Base-by-base conservation (phyloP, 2,888 invertebrate genomes). In the Rhingia campestris region DNA sequence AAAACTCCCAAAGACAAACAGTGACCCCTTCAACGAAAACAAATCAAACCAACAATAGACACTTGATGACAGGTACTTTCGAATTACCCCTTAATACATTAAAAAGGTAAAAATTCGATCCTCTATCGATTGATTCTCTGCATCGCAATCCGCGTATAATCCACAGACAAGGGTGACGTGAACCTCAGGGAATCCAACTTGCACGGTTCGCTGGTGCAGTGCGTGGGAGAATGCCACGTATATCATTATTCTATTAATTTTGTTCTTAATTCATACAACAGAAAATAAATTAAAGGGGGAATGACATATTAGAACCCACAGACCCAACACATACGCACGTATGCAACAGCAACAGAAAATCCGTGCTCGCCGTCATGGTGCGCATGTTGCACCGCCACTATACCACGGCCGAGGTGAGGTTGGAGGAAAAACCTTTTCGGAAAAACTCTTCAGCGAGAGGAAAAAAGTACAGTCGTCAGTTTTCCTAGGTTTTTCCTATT, bases 221-320 rank as follows among this genome's bases (percentile, higher is more conserved):
- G 84, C 80, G 84, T 84, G 84, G 84, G 84, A 84, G 84, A 84
- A 72, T 84, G 75, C 70, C 70, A 54, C 63, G 70, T 80, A 74
- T 84, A 74, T 84, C 64, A 84, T 66, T 58, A 64, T 67, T 80
- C 37, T 43, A 7, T 58, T 45, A 41, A 54, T 7, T 30, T 22
- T 22, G 22, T 54, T 45, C 37, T 69, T 59, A 80, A 84, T 84
- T 84, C 75, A 59, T 70, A 75, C 12, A 45, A 45, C 22, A 22
- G 22, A 22, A 22, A 22, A 22, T 22, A 22, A 22, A 22, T 22
- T 22, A 73, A 82, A 72, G 75, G 84, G 80, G 84, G 75, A 84
- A 75, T 39, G 61, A 22, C 45, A 56, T 32, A 30, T 30, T 39
- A 69, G 61, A 56, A 49, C 41, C 47, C 35, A 9, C 32, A 49